Percentiles rank a stretch among this genome's conserved stretches.
phyloP scores from a whole-genome alignment of 92 coral and sea anemone species.

The Phymanthus crucifer region DNA sequence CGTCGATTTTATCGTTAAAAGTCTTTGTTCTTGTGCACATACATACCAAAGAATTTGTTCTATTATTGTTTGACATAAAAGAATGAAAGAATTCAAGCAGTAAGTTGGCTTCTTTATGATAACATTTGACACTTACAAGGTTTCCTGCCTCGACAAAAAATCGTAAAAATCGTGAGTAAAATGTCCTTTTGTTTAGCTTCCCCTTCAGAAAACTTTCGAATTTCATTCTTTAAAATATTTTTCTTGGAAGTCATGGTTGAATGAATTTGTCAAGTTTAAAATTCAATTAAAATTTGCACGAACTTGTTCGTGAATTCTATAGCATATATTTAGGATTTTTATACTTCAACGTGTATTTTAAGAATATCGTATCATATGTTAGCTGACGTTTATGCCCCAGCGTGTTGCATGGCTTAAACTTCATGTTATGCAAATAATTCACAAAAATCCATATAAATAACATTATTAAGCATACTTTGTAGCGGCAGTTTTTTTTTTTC shows the following conservation, averaged over 20 bases:
- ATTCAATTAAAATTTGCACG: too few relatives aligned
- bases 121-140: neutral
- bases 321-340: too few relatives aligned
- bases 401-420: neutral
- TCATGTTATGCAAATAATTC: neutral
- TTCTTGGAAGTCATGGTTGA: neutral
- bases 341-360: neutral
- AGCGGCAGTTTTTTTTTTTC: neutral
- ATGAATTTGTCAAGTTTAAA: neutral
- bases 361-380: neutral
- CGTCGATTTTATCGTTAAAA: neutral
- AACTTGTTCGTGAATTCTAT: too few relatives aligned
- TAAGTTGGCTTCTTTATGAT: neutral
- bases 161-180: neutral
- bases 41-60: neutral
- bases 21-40: neutral
- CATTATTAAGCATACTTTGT: neutral
- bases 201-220: slow-evolving; percentile 1
- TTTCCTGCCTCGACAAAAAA: neutral
- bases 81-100: neutral
- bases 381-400: neutral
- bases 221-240: neutral
- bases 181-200: neutral
- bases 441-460: neutral
- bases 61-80: neutral